These are phyloP conservation scores for Darevskia nairensis DNA, from an alignment of 2,797 vertebrate genomes.

Conservation along the genomic window DNA sequence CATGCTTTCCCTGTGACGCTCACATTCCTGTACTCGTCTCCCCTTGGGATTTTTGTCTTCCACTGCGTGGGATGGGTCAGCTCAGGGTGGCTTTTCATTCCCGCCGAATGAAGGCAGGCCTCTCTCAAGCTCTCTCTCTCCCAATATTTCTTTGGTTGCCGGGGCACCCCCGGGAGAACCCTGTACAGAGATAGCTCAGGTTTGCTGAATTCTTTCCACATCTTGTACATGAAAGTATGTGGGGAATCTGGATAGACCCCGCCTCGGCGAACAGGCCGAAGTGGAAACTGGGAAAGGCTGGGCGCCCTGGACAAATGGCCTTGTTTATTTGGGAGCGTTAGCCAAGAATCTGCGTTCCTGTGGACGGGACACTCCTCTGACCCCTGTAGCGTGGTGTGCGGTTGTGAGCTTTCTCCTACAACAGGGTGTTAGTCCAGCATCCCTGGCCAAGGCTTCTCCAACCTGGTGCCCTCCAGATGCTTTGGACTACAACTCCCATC, in stretches of 20 bases:
- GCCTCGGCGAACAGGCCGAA: background rate
- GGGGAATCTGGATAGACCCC: slow-evolving; percentile 6
- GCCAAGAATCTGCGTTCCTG: background rate
- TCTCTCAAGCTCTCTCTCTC: too few relatives aligned
- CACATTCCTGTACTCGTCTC: background rate
- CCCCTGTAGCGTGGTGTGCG: background rate
- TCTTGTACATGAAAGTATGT: background rate
- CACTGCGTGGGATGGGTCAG: background rate
- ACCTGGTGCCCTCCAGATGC: too few relatives aligned
- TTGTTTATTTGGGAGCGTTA: background rate
- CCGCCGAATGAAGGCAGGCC: background rate
- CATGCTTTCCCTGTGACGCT: background rate
- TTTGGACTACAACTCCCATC: too few relatives aligned
- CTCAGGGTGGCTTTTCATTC: background rate
- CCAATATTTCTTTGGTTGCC: background rate
- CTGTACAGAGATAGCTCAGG: background rate
- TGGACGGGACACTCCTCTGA: too few relatives aligned
- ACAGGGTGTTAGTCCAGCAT: background rate
- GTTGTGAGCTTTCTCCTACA: background rate
- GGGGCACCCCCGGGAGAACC: background rate
- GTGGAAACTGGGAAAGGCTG: background rate
- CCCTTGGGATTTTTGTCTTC: background rate
- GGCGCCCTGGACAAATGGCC: background rate
- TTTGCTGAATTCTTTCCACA: background rate
- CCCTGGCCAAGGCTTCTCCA: too few relatives aligned